A percentile compares a stretch with the other conserved stretches of the same genome.
Conservation (phyloP, 2,113 vertebrate genomes). For the Lophius piscatorius region DNA sequence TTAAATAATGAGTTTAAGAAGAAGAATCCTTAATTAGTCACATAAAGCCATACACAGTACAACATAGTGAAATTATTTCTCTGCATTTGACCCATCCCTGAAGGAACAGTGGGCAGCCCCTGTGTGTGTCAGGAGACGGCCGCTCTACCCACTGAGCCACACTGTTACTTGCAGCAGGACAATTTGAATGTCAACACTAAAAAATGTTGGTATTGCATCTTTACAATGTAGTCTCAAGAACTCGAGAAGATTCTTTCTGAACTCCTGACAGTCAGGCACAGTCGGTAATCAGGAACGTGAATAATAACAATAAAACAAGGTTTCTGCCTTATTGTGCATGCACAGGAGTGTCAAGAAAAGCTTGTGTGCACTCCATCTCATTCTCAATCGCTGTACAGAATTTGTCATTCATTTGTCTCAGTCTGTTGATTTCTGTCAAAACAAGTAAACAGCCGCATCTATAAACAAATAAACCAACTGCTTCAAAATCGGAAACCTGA, state of each 20-base stretch:
- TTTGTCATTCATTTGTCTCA: slow-evolving; percentile 54
- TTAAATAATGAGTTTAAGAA: too few species aligned
- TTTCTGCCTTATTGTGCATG: slow-evolving; percentile 22
- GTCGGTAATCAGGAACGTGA: slow-evolving; percentile 53
- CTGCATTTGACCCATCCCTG: too few species aligned
- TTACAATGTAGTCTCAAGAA: neutral
- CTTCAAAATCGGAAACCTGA: slow-evolving; percentile 4
- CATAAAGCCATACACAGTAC: too few species aligned
- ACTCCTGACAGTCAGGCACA: slow-evolving; percentile 33
- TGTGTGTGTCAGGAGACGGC: too few species aligned
- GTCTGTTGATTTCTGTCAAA: slow-evolving; percentile 33
- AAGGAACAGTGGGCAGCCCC: too few species aligned
- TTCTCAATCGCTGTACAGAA: slow-evolving; percentile 25
- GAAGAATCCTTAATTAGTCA: too few species aligned
- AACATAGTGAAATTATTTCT: too few species aligned
- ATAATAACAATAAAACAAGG: slow-evolving; percentile 57
- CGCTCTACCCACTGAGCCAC: too few species aligned
- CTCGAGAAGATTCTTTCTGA: slow-evolving; percentile 14
- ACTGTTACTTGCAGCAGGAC: too few species aligned
- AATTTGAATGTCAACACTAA: too few species aligned
- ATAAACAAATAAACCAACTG: slow-evolving; percentile 7
- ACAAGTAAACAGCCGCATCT: slow-evolving; percentile 38
- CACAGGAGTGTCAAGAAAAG: slow-evolving; percentile 37
- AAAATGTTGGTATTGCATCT: neutral
- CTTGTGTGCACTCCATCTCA: slow-evolving; percentile 23